phyloP scores from a whole-genome alignment of 2,888 invertebrate species.

The Drosophila falleni region DNA sequence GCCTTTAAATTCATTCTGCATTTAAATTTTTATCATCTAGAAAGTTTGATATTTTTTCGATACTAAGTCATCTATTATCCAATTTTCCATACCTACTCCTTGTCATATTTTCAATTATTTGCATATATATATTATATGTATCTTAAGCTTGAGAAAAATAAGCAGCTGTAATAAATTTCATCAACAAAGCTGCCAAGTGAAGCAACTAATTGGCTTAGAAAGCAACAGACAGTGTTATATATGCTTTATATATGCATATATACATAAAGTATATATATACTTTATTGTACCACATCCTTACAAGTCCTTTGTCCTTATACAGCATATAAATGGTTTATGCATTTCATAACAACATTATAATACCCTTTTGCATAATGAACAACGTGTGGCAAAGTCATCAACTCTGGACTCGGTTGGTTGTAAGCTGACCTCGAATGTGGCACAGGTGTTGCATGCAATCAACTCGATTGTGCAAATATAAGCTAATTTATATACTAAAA shows the following conservation, averaged over 20 bases:
- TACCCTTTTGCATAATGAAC: slow-evolving; percentile 38
- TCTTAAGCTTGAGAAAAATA: neutral
- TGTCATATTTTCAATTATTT: too few relatives aligned
- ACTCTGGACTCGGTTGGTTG: neutral
- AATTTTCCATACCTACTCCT: too few relatives aligned
- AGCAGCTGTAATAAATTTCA: slow-evolving; percentile 1
- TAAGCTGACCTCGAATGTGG: slow-evolving; percentile 32
- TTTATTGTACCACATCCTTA: neutral
- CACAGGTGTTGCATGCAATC: slow-evolving; percentile 59
- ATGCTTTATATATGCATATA: neutral
- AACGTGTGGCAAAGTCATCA: too few relatives aligned
- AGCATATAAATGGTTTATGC: slow-evolving; percentile 7
- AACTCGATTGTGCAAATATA: slow-evolving; percentile 79
- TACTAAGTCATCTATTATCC: too few relatives aligned
- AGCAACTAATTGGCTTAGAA: slow-evolving; percentile 6
- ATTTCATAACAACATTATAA: slow-evolving; percentile 10
- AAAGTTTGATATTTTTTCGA: too few relatives aligned
- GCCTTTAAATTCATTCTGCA: too few relatives aligned
- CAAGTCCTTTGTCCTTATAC: neutral
- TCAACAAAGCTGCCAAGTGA: slow-evolving; percentile 3
- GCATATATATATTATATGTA: neutral
- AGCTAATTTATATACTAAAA: too few relatives aligned
- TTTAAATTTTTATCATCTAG: too few relatives aligned
- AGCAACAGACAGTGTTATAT: neutral
- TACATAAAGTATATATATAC: neutral